phyloP scores from a whole-genome alignment of 37 sponge, comb jelly and placozoan genomes.

The Cladorhizidae sp. region DNA sequence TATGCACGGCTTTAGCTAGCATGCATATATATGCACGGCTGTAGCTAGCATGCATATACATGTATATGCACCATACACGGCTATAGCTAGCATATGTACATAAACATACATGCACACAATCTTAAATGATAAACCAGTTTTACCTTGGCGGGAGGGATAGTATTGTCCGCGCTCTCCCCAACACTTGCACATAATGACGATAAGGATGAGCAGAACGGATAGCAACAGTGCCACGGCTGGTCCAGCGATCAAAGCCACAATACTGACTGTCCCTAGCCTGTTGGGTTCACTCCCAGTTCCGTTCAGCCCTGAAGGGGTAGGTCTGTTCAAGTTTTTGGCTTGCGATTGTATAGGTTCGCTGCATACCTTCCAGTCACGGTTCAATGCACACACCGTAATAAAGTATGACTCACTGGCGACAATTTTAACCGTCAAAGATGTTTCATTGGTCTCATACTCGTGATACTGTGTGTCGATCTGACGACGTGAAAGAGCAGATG shows the following conservation, averaged over 20 bases:
- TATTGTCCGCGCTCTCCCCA: background rate
- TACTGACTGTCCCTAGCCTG: background rate
- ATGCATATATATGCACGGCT: too few species aligned
- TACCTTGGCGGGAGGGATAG: background rate
- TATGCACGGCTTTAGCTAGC: too few species aligned
- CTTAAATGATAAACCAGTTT: too few species aligned
- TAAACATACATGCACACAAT: too few species aligned
- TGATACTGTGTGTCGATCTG: background rate
- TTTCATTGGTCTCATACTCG: background rate
- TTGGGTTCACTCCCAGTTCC: too few species aligned
- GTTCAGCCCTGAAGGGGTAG: too few species aligned
- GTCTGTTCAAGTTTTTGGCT: too few species aligned
- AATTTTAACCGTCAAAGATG: background rate
- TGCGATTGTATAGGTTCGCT: background rate
- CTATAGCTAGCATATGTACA: too few species aligned
- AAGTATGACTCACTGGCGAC: background rate
- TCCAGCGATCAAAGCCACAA: background rate
- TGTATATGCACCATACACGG: too few species aligned
- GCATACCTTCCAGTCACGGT: background rate
- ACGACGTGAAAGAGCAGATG: background rate
- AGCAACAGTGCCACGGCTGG: background rate
- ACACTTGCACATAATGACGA: constrained; percentile 1
- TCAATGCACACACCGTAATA: constrained; percentile 14
- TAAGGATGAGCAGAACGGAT: background rate
- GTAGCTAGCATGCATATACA: too few species aligned